Percentiles rank a stretch among this genome's conserved stretches.
These are phyloP conservation scores for Sweltsa coloradensis DNA, from an alignment of 1,140 invertebrate genomes.

Conservation along the genomic window DNA sequence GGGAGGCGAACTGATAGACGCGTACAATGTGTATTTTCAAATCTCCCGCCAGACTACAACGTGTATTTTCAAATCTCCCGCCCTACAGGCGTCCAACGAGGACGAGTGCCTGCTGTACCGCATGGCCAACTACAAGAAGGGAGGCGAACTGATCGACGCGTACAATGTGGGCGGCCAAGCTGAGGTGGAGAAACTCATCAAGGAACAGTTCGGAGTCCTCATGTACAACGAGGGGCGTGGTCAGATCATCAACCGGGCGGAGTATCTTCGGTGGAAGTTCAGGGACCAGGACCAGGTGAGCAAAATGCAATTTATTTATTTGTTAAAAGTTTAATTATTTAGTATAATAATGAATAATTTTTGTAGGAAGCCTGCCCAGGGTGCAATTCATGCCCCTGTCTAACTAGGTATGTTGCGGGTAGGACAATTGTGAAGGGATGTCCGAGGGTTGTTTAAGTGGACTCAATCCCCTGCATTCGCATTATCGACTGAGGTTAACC, in stretches of 20 bases:
- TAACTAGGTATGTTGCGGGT: too few species aligned
- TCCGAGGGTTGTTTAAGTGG: too few species aligned
- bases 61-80: not conserved
- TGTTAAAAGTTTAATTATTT: not conserved
- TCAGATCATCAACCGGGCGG: constrained; percentile 73
- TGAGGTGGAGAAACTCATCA: constrained; percentile 75
- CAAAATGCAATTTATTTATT: constrained; percentile 3
- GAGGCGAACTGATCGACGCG: constrained; percentile 71
- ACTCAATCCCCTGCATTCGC: too few species aligned
- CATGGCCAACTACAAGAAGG: constrained; percentile 82
- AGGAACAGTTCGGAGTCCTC: constrained; percentile 75
- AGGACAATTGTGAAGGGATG: too few species aligned
- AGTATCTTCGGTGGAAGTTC: constrained; percentile 88
- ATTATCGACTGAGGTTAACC: too few species aligned
- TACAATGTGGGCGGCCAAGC: constrained; percentile 67
- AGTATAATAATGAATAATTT: too few species aligned
- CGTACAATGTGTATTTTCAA: constrained; percentile 49
- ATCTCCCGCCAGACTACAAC: not conserved
- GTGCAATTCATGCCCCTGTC: too few species aligned
- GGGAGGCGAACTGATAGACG: constrained; percentile 70
- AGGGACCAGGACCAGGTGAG: constrained; percentile 65
- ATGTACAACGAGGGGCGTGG: constrained; percentile 86
- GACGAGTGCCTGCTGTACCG: constrained; percentile 41
- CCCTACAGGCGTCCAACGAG: constrained; percentile 12
- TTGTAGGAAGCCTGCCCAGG: too few species aligned